These are phyloP conservation scores for Agrotis ipsilon DNA, from an alignment of 2,888 invertebrate species.

Conservation along the genomic window DNA sequence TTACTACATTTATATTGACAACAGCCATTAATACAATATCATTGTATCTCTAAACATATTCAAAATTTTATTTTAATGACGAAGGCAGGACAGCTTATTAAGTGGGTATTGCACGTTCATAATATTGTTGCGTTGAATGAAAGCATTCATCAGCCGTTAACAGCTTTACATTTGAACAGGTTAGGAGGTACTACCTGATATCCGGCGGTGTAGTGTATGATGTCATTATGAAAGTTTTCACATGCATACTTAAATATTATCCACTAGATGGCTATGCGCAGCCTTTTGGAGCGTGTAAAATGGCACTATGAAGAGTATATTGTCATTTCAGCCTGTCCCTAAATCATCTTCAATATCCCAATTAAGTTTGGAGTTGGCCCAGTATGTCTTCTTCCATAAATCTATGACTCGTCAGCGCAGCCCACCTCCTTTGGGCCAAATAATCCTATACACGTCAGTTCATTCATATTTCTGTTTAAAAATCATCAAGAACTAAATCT, in stretches of 20 bases:
- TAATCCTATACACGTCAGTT: too few relatives aligned
- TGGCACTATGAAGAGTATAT: not conserved
- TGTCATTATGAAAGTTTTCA: slow-evolving; percentile 25
- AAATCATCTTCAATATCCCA: too few relatives aligned
- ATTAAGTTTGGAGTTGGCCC: too few relatives aligned
- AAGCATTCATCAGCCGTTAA: slow-evolving; percentile 15
- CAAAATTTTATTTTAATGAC: not conserved
- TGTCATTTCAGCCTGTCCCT: not conserved
- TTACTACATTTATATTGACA: too few relatives aligned
- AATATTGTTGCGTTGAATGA: not conserved
- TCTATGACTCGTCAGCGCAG: not conserved
- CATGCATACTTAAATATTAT: slow-evolving; percentile 1
- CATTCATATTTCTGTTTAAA: not conserved
- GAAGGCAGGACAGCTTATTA: not conserved
- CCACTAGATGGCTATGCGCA: not conserved
- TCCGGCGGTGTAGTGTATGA: slow-evolving; percentile 5
- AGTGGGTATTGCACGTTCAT: not conserved
- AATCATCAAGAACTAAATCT: slow-evolving; percentile 12
- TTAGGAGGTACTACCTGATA: slow-evolving; percentile 1
- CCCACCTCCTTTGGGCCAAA: too few relatives aligned
- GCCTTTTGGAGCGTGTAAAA: not conserved
- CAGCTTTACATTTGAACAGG: slow-evolving; percentile 13
- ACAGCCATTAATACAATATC: too few relatives aligned
- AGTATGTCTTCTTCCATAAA: too few relatives aligned
- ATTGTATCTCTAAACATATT: too few relatives aligned